phyloP scores from a whole-genome alignment of 2,797 vertebrate species.

The Sebastes nivosus region DNA sequence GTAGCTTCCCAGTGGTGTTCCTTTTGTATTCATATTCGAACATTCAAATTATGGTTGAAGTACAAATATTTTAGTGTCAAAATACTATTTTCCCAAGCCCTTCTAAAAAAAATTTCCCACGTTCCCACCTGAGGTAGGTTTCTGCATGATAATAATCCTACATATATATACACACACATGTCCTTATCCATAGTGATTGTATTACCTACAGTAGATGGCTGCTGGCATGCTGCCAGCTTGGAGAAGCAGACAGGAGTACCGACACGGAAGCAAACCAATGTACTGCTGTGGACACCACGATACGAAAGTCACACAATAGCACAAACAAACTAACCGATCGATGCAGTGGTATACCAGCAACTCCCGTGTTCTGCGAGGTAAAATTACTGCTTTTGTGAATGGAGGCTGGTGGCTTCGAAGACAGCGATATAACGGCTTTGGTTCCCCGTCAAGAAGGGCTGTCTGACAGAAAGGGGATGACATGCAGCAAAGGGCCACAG shows the following conservation, averaged over 20 bases:
- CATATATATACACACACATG: too few relatives aligned
- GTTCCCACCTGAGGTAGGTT: too few relatives aligned
- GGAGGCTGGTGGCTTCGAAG: background rate
- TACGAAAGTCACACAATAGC: background rate
- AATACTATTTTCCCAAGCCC: too few relatives aligned
- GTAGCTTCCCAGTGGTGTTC: background rate
- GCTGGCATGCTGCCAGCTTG: too few relatives aligned
- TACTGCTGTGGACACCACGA: background rate
- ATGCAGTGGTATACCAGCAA: background rate
- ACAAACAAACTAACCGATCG: background rate
- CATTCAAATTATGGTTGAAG: too few relatives aligned
- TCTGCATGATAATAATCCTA: too few relatives aligned
- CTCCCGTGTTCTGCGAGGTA: background rate
- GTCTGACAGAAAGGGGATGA: background rate
- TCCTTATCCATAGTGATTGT: too few relatives aligned
- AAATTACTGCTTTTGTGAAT: background rate
- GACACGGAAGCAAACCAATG: background rate
- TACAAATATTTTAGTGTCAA: too few relatives aligned
- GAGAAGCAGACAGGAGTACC: background rate
- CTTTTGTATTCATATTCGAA: background rate
- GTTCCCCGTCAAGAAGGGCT: background rate
- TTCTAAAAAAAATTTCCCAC: too few relatives aligned
- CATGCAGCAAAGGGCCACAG: too few relatives aligned
- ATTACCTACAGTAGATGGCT: too few relatives aligned
- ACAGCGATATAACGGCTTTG: background rate